Evolutionary conservation across 2,797 vertebrate genomes (phyloP).

Genomic region (Tokudaia tokunoshimensis): DNA sequence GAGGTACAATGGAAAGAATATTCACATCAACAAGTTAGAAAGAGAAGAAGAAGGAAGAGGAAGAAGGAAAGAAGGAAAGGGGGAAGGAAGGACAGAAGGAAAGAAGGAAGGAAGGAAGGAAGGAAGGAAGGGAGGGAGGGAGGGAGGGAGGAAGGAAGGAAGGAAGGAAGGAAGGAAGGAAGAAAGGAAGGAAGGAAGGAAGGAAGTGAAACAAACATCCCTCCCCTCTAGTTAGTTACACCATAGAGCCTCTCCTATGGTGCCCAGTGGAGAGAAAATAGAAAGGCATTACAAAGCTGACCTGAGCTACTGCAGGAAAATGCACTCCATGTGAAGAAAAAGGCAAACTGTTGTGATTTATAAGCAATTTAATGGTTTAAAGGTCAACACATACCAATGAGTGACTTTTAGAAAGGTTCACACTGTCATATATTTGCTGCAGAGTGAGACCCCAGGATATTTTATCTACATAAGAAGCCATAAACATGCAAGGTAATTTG

Average conservation of each 20-base stretch:
- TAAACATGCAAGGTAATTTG: conserved; percentile 24
- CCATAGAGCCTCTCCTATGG: neutral
- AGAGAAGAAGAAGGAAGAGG: neutral
- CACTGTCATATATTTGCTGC: neutral
- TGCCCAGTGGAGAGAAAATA: neutral
- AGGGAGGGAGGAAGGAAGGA: too few relatives aligned
- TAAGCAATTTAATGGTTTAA: conserved; percentile 22
- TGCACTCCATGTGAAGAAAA: neutral
- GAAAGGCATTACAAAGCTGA: neutral
- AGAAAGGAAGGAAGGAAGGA: neutral
- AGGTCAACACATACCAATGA: neutral
- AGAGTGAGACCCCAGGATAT: neutral
- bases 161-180: too few relatives aligned
- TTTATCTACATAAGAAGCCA: conserved; percentile 14
- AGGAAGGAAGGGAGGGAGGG: neutral
- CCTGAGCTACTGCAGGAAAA: neutral
- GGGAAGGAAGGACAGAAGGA: fast-evolving
- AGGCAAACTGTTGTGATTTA: conserved; percentile 23
- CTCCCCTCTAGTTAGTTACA: neutral
- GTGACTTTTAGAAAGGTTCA: conserved; percentile 44
- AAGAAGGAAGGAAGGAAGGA: neutral
- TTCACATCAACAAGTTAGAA: neutral
- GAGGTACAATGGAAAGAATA: neutral
- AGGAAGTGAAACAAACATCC: neutral
- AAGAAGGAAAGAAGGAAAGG: neutral